Conservation (phyloP, 2,888 invertebrate species). For the Ornithoptera alexandrae region DNA sequence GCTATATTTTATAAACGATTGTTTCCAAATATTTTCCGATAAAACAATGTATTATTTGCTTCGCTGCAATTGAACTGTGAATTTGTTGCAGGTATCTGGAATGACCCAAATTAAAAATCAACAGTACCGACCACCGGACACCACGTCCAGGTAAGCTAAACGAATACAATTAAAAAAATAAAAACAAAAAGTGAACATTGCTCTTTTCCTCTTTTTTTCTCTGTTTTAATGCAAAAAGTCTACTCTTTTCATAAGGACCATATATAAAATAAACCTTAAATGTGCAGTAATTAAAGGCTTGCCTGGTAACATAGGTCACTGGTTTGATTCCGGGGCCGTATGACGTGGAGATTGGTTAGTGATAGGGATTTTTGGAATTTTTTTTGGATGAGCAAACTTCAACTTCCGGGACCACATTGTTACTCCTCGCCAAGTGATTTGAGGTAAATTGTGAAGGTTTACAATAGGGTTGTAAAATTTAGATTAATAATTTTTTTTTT, state of each 20-base stretch:
- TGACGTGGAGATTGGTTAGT: no score
- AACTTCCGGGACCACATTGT: no score
- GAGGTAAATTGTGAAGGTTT: no score
- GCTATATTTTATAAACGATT: background rate
- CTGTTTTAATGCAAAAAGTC: background rate
- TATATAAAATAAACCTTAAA: no score
- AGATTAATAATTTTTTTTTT: no score
- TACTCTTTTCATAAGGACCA: background rate
- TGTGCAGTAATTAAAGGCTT: no score
- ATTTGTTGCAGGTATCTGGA: slow-evolving; percentile 70
- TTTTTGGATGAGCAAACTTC: no score
- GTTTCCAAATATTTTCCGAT: slow-evolving; percentile 6
- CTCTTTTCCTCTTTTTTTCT: background rate
- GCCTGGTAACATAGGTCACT: no score
- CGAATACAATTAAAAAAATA: slow-evolving; percentile 4
- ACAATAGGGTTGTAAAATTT: no score
- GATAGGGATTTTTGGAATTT: no score
- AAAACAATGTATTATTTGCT: slow-evolving; percentile 13
- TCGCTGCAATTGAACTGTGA: slow-evolving; percentile 9
- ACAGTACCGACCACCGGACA: slow-evolving; percentile 64
- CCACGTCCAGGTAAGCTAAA: slow-evolving; percentile 62
- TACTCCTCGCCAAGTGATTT: no score
- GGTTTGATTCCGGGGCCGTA: no score
- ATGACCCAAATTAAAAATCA: slow-evolving; percentile 63
- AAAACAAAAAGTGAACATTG: background rate